Conservation (phyloP, 2,888 invertebrate genomes). For the Xylota sylvarum region DNA sequence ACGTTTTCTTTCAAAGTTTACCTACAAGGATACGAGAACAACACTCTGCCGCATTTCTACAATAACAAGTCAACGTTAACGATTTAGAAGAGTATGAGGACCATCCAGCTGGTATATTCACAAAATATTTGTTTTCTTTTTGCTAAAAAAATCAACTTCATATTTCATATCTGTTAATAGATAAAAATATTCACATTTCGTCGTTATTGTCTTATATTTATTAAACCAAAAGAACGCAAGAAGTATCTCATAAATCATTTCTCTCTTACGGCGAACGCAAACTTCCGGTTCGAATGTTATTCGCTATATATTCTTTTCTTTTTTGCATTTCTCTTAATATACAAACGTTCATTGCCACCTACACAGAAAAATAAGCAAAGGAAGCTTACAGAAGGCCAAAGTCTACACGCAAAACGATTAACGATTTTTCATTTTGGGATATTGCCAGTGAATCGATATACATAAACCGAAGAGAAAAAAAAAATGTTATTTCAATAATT, state of each 20-base stretch:
- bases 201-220: slow-evolving; percentile 8
- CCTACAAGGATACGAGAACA: too few relatives aligned
- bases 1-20: too few relatives aligned
- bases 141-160: neutral
- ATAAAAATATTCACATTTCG: neutral
- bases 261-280: slow-evolving; percentile 35
- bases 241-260: slow-evolving; percentile 51
- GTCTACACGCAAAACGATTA: slow-evolving; percentile 48
- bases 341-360: slow-evolving; percentile 52
- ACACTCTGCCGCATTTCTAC: too few relatives aligned
- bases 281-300: slow-evolving; percentile 46
- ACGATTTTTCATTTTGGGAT: slow-evolving; percentile 47
- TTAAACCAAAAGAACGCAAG: slow-evolving; percentile 26
- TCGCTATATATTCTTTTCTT: slow-evolving; percentile 15
- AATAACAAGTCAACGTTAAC: too few relatives aligned
- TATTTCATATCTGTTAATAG: neutral
- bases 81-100: too few relatives aligned
- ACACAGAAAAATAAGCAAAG: slow-evolving; percentile 4
- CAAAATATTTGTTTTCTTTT: neutral
- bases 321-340: neutral
- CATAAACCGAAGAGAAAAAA: slow-evolving; percentile 9
- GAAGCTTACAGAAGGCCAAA: slow-evolving; percentile 17
- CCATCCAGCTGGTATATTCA: too few relatives aligned
- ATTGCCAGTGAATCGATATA: slow-evolving; percentile 50
- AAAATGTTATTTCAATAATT: slow-evolving; percentile 28